These are phyloP conservation scores for Syngnathus scovelli DNA, from an alignment of 2,113 vertebrate species.

Conservation along the genomic window DNA sequence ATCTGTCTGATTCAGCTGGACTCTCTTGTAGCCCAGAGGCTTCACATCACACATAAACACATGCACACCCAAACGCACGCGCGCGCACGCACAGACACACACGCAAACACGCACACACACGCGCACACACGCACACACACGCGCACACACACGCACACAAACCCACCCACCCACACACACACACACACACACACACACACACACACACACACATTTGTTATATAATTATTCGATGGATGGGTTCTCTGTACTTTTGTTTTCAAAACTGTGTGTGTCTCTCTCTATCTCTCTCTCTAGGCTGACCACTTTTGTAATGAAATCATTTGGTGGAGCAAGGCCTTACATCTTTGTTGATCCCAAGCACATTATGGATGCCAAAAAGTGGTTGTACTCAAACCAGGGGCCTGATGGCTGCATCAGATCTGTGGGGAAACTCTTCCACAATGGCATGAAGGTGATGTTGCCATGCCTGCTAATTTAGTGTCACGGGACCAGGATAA, in stretches of 20 bases:
- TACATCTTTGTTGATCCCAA: slow-evolving; percentile 71
- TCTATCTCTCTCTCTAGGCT: slow-evolving; percentile 64
- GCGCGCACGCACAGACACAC: no score
- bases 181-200: no score
- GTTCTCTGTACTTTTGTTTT: slow-evolving; percentile 12
- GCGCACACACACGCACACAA: no score
- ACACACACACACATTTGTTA: not conserved
- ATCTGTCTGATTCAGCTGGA: not conserved
- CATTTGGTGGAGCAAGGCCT: slow-evolving; percentile 70
- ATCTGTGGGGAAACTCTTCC: slow-evolving; percentile 74
- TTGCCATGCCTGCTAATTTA: not conserved
- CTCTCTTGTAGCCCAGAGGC: not conserved
- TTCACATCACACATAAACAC: not conserved
- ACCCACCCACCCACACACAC: no score
- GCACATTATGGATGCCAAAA: slow-evolving; percentile 64
- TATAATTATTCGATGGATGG: slow-evolving; percentile 1
- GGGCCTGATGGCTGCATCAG: slow-evolving; percentile 68
- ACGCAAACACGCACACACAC: no score
- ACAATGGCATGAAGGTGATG: slow-evolving; percentile 78
- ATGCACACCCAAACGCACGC: no score
- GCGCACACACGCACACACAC: no score
- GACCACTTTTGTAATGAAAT: slow-evolving; percentile 84
- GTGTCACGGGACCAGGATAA: slow-evolving; percentile 52
- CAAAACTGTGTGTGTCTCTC: not conserved
- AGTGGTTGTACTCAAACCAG: slow-evolving; percentile 73